Conservation (phyloP, 2,797 vertebrate species). For the Aeoliscus strigatus region DNA sequence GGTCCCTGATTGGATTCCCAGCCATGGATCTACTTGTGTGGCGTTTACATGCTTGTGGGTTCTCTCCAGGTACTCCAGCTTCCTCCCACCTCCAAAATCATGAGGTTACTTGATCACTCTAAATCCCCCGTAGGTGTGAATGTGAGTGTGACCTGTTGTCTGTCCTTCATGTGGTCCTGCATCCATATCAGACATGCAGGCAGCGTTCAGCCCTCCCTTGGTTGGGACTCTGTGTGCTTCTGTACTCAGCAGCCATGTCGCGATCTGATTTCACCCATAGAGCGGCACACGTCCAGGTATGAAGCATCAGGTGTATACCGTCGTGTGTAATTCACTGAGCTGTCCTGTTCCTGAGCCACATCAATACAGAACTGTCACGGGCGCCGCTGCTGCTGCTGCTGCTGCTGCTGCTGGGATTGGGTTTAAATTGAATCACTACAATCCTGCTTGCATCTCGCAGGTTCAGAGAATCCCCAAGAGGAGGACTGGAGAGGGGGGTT, state of each 20-base stretch:
- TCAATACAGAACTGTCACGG: constrained; percentile 36
- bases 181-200: constrained; percentile 50
- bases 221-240: constrained; percentile 42
- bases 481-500: no score
- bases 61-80: no score
- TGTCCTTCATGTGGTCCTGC: no score
- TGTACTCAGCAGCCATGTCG: constrained; percentile 43
- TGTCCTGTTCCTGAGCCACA: constrained; percentile 26
- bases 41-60: no score
- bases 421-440: constrained; percentile 53
- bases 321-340: constrained; percentile 22
- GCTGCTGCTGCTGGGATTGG: constrained; percentile 26
- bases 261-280: constrained; percentile 39
- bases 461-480: constrained; percentile 29
- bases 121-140: no score
- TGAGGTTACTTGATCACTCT: no score
- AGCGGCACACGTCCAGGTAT: constrained; percentile 26
- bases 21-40: no score
- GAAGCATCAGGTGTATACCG: constrained; percentile 16
- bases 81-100: no score
- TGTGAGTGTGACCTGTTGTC: no score
- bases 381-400: constrained; percentile 15
- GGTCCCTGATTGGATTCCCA: no score
- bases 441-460: constrained; percentile 49
- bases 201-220: constrained; percentile 27